Base-by-base conservation (phyloP, 2,113 vertebrate species). In the Phalacrocorax carbo region DNA sequence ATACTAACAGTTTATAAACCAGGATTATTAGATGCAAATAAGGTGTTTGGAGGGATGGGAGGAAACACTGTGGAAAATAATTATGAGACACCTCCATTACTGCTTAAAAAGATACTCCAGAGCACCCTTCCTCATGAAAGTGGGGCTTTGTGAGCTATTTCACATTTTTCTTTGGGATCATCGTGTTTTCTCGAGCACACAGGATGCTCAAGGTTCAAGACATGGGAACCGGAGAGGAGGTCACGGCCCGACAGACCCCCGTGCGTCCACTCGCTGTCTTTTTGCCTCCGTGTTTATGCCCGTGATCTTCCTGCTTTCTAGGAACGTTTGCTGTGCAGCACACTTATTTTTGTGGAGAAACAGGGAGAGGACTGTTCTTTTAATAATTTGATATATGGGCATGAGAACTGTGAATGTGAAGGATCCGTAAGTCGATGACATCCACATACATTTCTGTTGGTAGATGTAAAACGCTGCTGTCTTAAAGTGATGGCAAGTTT, bases 161-260 rank as follows among this genome's bases (percentile, higher is more conserved):
- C 93, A 66, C 62, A 62, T 88, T 94, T 86, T 93, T 54, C 78
- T 94, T 66, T 26, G 58, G 62, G 81, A 87, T 87, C 17, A 49
- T 66, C 46, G 5, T 52, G 66, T 89, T 90, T 96, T 34, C 51
- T 90, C 0, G 36, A 38, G 75, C 36, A 54, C 22, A 4, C 0
- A 0, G 64, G 69, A 34, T 15, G 42, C 14, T 44, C 42, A 15
- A 44, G 42, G 42, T 44, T 44, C 42, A 15, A 16, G 42, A 54
- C 20, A 4, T 0, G 0, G 64, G 69, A 34, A 48, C 82, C 2
- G 21, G 58, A 29, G 61, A 38, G 77, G 44, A 69, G 57, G 40
- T 69, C 78, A 30, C 4, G 17, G 73, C 57, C 80, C 73, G 34
- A 22, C 13, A 15, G 22, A 5, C 25, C 14, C 0, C 64, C 17